A percentile compares a stretch with the other conserved stretches of the same genome.
Evolutionary conservation across 1,140 invertebrate species (phyloP).

Genomic region (Brachionus manjavacas): DNA sequence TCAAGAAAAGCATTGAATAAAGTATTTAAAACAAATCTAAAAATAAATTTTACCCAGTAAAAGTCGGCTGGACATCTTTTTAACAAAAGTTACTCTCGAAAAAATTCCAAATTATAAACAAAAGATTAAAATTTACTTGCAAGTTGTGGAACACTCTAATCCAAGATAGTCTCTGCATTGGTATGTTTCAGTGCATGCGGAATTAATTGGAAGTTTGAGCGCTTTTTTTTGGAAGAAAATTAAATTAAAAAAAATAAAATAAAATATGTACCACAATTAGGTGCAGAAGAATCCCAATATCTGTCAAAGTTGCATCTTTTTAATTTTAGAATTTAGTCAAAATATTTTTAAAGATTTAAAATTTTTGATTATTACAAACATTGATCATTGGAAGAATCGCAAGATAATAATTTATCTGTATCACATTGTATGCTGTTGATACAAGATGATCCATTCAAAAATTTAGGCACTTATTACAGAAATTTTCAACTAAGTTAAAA

Average conservation of each 20-base stretch:
- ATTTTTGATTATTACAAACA: neutral
- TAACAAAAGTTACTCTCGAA: neutral
- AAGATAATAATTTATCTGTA: neutral
- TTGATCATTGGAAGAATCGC: neutral
- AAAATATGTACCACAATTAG: too few species aligned
- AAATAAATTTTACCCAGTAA: neutral
- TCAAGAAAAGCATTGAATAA: neutral
- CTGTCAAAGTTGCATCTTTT: too few species aligned
- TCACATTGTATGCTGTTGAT: neutral
- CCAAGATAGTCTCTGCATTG: neutral
- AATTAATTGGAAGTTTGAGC: neutral
- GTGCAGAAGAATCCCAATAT: neutral
- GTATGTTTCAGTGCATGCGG: neutral
- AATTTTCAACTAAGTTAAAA: neutral
- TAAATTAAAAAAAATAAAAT: neutral
- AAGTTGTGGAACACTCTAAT: constrained; percentile 1
- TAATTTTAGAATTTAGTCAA: too few species aligned
- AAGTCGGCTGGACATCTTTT: neutral
- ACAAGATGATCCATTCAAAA: neutral
- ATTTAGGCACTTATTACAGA: neutral
- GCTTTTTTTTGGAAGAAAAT: neutral
- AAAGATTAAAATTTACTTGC: neutral
- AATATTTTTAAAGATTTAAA: too few species aligned
- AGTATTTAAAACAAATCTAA: neutral
- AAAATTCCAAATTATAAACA: neutral